These are phyloP conservation scores for Maniola jurtina DNA, from an alignment of 1,140 invertebrate species.

Conservation along the genomic window DNA sequence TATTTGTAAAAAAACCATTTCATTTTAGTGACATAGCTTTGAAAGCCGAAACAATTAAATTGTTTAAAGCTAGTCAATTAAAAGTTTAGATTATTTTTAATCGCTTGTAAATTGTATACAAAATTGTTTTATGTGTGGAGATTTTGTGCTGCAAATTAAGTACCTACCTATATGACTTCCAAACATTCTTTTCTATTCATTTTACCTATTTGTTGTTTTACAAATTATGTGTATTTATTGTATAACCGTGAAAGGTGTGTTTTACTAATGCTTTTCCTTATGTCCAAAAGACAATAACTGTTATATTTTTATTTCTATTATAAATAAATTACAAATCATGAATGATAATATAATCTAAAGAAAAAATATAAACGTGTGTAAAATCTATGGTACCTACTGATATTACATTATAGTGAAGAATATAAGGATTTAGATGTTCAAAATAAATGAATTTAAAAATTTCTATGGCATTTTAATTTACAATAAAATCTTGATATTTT, in stretches of 20 bases:
- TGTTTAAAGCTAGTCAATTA: neutral
- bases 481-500: no score
- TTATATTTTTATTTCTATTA: no score
- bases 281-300: neutral
- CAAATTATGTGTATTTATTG: neutral
- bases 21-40: neutral
- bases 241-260: neutral
- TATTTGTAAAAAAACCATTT: neutral
- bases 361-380: neutral
- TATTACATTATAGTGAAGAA: neutral
- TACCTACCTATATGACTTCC: neutral
- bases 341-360: neutral
- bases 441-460: neutral
- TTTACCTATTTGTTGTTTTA: neutral
- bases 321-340: no score
- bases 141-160: neutral
- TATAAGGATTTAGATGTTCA: neutral
- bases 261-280: neutral
- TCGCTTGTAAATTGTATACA: no score
- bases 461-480: neutral
- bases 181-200: neutral
- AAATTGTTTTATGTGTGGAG: neutral
- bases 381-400: neutral
- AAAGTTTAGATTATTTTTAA: no score
- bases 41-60: neutral